A percentile compares a stretch with the other conserved stretches of the same genome.
Conservation (phyloP, 1,140 invertebrate genomes). For the Xylocopa sonorina region DNA sequence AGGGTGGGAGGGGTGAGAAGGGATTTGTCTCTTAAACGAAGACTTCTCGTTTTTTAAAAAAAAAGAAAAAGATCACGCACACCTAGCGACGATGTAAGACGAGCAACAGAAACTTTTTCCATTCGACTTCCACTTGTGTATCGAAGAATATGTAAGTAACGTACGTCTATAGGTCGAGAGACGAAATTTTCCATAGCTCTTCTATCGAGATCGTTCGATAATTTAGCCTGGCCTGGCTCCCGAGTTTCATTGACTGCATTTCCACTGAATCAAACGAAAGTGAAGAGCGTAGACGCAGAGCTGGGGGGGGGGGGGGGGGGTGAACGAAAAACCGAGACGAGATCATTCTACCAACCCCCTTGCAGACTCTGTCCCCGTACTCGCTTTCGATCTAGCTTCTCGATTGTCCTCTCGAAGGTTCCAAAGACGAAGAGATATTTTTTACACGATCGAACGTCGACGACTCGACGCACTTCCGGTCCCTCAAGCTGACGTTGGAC, state of each 20-base stretch:
- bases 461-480: constrained; percentile 60
- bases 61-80: not conserved
- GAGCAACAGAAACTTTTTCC: not conserved
- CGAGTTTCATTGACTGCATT: constrained; percentile 30
- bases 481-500: too few relatives aligned
- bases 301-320: not conserved
- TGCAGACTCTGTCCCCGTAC: constrained; percentile 20
- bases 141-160: too few relatives aligned
- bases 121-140: not conserved
- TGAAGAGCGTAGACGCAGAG: not conserved
- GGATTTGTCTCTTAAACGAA: constrained; percentile 26
- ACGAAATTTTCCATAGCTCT: too few relatives aligned
- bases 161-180: too few relatives aligned
- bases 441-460: constrained; percentile 57
- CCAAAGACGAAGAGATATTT: constrained; percentile 59
- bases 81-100: too few relatives aligned
- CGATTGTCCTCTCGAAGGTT: constrained; percentile 16
- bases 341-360: too few relatives aligned
- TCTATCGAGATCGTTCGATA: constrained; percentile 22
- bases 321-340: not conserved
- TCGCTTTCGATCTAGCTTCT: constrained; percentile 25
- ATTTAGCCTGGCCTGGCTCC: constrained; percentile 28
- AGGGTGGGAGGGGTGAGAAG: too few relatives aligned
- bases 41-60: constrained; percentile 25
- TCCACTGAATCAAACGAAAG: constrained; percentile 13